Base-by-base conservation (phyloP, 2,797 vertebrate genomes). In the Stomatorhinus walkeri region DNA sequence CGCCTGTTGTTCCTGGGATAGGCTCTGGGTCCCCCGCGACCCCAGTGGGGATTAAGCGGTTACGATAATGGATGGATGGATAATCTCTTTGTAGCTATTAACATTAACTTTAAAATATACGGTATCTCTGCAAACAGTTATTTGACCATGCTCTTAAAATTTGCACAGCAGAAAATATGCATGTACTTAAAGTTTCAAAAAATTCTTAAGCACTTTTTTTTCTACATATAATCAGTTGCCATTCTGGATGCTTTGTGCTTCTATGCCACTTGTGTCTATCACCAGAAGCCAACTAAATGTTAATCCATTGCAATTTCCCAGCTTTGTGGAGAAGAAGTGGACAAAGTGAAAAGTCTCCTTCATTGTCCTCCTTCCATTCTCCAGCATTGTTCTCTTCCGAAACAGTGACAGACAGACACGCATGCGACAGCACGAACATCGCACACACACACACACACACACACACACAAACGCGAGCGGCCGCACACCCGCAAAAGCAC, bases 391-490 rank as follows among this genome's bases (percentile, higher is more conserved):
- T 5, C 51, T 54, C 28, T 56, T 40, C 8, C 61, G 40, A 56
- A 87, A 88, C 85, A 68, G 40, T 86, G 56, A 54, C 88, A 90
- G 8, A 64, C 87, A 88, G 68, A 89, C 88, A 85, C 88, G 9
- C 7, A 2, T 85, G 54, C 5, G 14, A 12, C 22, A 36, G 22
- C 68, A 24, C 79, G 56, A 48, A 72, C 24, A 36, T 93, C 90
- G 93, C 91, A 92, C 91, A 89, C 88, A 88, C 89, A 49, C 54
- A 85, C 56, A 54, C 85, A 89, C 14, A 54, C 76, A 89, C 89
- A 85, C 88, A 85, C 89, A 92, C 91, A 88, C 87, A 51, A 87
- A 87, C 87, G 87, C 48, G 90, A 87, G 68, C 89, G 61, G 88
- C 85, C 89, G 85, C 90, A 46, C 87, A 85, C 87, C 89, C 85